Evolutionary conservation across 2,888 invertebrate genomes (phyloP).

Genomic region (Tridacna gigas): DNA sequence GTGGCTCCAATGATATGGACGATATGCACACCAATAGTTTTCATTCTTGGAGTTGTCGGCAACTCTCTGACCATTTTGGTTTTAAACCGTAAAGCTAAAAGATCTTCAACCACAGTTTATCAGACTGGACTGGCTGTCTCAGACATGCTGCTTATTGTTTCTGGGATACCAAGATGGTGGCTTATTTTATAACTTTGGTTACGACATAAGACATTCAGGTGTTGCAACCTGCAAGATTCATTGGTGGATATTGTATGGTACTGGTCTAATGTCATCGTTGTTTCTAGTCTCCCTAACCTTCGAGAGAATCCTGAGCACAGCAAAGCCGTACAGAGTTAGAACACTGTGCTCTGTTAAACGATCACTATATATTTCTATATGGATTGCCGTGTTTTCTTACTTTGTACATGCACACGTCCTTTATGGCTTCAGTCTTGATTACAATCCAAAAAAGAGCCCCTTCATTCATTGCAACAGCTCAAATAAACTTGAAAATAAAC

Average conservation of each 20-base stretch:
- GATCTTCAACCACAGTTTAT: slow-evolving; percentile 18
- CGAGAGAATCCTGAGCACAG: slow-evolving; percentile 16
- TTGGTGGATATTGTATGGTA: background rate
- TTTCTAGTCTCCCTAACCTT: background rate
- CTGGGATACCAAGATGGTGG: slow-evolving; percentile 24
- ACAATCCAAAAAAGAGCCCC: background rate
- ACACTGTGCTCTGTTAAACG: slow-evolving; percentile 1
- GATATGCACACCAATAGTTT: slow-evolving; percentile 20
- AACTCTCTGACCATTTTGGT: slow-evolving; percentile 15
- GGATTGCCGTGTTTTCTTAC: background rate
- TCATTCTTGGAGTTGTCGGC: slow-evolving; percentile 13
- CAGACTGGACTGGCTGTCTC: slow-evolving; percentile 5
- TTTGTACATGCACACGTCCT: background rate
- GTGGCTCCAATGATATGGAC: slow-evolving; percentile 29
- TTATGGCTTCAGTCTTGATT: slow-evolving; percentile 14
- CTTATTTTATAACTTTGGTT: slow-evolving; percentile 12
- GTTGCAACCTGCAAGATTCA: slow-evolving; percentile 12
- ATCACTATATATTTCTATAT: background rate
- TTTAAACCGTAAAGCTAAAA: background rate
- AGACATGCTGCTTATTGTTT: background rate
- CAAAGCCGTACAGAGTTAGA: slow-evolving; percentile 20
- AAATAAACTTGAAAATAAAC: background rate
- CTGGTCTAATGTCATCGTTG: background rate
- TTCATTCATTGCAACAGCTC: background rate
- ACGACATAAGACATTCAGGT: background rate